Conservation (phyloP, 2,888 invertebrate species). For the Trissolcus brochymenae region DNA sequence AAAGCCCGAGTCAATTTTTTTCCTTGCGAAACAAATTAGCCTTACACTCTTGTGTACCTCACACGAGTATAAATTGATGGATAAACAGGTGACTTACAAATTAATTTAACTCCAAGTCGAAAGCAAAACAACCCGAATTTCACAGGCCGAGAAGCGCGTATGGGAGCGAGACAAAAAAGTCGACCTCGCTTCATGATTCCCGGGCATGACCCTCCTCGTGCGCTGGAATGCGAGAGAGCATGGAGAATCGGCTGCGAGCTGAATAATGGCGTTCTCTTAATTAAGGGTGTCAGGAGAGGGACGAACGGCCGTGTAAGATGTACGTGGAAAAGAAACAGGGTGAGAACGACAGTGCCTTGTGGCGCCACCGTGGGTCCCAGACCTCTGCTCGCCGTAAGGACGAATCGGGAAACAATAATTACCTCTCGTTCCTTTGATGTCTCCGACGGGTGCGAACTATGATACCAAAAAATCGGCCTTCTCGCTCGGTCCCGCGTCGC, state of each 20-base stretch:
- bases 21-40: constrained; percentile 28
- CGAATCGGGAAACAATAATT: constrained; percentile 74
- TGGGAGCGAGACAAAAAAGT: constrained; percentile 35
- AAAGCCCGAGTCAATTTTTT: constrained; percentile 12
- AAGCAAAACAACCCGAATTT: constrained; percentile 40
- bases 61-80: constrained; percentile 38
- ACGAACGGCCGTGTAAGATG: constrained; percentile 33
- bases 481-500: not conserved
- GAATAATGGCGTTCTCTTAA: constrained; percentile 69
- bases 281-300: constrained; percentile 65
- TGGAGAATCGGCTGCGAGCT: constrained; percentile 65
- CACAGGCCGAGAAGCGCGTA: constrained; percentile 11
- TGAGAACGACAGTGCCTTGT: constrained; percentile 70
- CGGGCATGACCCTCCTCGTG: constrained; percentile 55
- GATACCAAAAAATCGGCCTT: constrained; percentile 22
- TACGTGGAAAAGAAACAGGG: constrained; percentile 60
- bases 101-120: constrained; percentile 38
- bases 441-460: constrained; percentile 61
- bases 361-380: constrained; percentile 70
- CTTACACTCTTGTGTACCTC: constrained; percentile 22
- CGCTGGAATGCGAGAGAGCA: constrained; percentile 62
- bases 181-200: constrained; percentile 50
- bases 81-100: constrained; percentile 51
- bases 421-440: constrained; percentile 73
- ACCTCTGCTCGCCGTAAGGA: constrained; percentile 57